Base-by-base conservation (phyloP, 1,140 invertebrate species). In the Formica selysi region DNA sequence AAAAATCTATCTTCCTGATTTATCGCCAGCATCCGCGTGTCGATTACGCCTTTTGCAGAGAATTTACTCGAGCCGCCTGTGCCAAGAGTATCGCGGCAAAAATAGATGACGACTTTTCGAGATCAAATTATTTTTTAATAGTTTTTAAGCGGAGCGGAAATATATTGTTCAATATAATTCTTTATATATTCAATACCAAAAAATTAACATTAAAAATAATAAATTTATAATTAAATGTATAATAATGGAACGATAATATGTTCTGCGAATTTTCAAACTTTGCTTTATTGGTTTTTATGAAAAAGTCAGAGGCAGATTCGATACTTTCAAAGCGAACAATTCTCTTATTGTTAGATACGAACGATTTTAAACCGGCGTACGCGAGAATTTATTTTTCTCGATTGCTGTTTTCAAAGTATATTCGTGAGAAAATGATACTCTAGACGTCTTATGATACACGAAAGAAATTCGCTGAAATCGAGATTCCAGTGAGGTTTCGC, bases 1-100 rank as follows among this genome's bases (percentile, higher is more conserved):
- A 83, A 51, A 83, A 74, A 83, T 74, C 29, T 48, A 74, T 83
- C 68, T 44, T 48, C 29, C n/a, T 83, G 38, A 83, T 83, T 83
- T 83, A 81, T 38, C 22, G 78, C 51, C 8, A 16, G 13, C 67
- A 44, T 44, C 29, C 54, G 29, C 19, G 79, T 81, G 54, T 73
- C 79, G 67, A 81, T 83, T 74, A 61, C 68, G 68, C 7, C 26
- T 32, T 36, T 61, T 26, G 41, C 38, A 11, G 38, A 19, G 44
- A 83, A 61, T 83, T 74, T 83, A 83, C 36, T 74, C 68, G n/a
- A 38, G 13, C 26, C 26, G 19, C 10, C 38, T 32, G 11, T 13
- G 67, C 67, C 36, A 41, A 61, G 29, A 80, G 7, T 38, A 62
- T 48, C 1, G 10, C 26, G 13, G 13, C 54, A 4, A 19, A 22